Evolutionary conservation across 1,140 invertebrate genomes (phyloP).

Genomic region (Contarinia nasturtii): DNA sequence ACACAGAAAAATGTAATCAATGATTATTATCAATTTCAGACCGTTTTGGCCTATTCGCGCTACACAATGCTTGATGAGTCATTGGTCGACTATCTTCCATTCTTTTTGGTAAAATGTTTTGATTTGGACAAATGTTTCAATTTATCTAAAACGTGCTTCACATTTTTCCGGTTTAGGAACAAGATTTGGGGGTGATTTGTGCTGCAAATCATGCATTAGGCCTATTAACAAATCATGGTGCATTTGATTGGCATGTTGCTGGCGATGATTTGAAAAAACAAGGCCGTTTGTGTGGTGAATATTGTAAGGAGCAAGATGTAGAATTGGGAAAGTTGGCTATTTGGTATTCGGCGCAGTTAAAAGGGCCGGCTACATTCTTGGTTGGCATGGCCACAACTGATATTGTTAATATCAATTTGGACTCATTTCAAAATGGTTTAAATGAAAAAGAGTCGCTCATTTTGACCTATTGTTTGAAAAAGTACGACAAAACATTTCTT

Average conservation of each 20-base stretch:
- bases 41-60: constrained; percentile 59
- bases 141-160: too few relatives aligned
- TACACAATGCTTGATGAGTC: constrained; percentile 62
- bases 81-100: constrained; percentile 49
- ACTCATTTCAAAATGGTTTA: constrained; percentile 35
- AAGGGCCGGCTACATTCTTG: constrained; percentile 38
- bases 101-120: constrained; percentile 45
- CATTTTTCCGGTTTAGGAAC: too few relatives aligned
- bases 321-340: constrained; percentile 52
- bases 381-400: constrained; percentile 44
- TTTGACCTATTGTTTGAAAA: constrained; percentile 35
- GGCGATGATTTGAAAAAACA: constrained; percentile 39
- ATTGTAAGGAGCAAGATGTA: constrained; percentile 44
- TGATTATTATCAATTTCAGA: constrained; percentile 35
- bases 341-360: constrained; percentile 35
- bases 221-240: constrained; percentile 52
- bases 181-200: constrained; percentile 37
- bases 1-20: neutral
- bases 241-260: constrained; percentile 71
- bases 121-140: too few relatives aligned
- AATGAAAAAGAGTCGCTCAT: constrained; percentile 36
- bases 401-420: constrained; percentile 38
- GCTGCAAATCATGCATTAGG: constrained; percentile 66
- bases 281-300: constrained; percentile 35
- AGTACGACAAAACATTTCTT: too few relatives aligned